Evolutionary conservation across 92 coral and sea anemone genomes (phyloP).

Genomic region (Umimayanthus chanpuru): DNA sequence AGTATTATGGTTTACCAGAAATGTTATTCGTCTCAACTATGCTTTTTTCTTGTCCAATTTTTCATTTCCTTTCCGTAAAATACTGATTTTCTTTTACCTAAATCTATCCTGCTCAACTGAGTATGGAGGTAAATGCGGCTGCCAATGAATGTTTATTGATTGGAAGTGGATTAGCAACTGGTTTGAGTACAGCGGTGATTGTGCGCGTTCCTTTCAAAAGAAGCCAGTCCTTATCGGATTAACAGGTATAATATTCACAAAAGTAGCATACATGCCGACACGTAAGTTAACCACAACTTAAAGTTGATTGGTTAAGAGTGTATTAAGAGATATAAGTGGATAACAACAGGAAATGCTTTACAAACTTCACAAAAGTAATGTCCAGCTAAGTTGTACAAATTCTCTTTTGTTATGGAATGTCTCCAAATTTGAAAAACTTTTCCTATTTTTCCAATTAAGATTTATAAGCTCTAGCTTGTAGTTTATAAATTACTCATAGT

Average conservation of each 20-base stretch:
- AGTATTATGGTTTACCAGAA: neutral
- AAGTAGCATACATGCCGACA: neutral
- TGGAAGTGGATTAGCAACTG: neutral
- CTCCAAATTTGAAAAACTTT: neutral
- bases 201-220: neutral
- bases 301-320: constrained; percentile 6
- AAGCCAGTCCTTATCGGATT: constrained; percentile 7
- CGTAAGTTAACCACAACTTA: constrained; percentile 24
- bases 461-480: neutral
- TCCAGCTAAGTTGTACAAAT: neutral
- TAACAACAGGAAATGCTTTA: constrained; percentile 18
- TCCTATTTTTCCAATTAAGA: constrained; percentile 15
- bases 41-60: neutral
- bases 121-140: neutral
- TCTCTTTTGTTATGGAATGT: neutral
- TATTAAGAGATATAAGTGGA: neutral
- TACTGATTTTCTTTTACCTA: neutral
- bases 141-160: neutral
- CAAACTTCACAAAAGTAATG: neutral
- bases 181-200: neutral
- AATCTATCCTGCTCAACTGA: neutral
- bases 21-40: neutral
- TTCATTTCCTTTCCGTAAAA: neutral
- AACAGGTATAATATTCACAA: neutral
- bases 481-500: neutral